Base-by-base conservation (phyloP, 2,888 invertebrate species). In the Crocallis elinguaria region DNA sequence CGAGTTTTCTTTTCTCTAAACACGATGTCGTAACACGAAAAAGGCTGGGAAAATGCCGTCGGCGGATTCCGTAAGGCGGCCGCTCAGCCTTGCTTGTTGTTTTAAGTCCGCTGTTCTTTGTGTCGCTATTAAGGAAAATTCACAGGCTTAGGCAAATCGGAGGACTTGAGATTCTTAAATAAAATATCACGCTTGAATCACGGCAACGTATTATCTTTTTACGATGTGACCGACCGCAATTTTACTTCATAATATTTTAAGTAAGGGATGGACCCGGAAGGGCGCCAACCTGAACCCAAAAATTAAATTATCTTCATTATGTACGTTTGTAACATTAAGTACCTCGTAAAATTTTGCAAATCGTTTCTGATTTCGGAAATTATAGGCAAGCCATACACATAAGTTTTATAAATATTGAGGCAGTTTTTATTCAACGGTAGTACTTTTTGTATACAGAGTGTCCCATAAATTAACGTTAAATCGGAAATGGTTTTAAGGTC, bases 1-100 rank as follows among this genome's bases (percentile, higher is more conserved):
- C 84, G 84, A 86, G 86, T 85, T 90, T 88, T 85, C 86, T 82
- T 87, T 86, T 81, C 86, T 88, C 86, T 86, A 88, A 89, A 88
- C 89, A 89, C 82, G 86, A 79, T 90, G 88, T 88, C 79, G 86
- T 86, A 80, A 90, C 90, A 90, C 72, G 88, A 79, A 90, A 91
- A 88, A 85, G 90, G 90, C 82, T 83, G 90, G 86, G 70, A 79
- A 84, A 88, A 82, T 78, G 86, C 85, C 88, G 82, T 79, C 74
- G 86, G 86, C 86, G 64, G 77, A 84, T 85, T 85, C 83, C 71
- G 73, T 73, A 69, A 77, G 81, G 76, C 75, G 73, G 72, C 72
- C 65, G 69, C 64, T 62, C 71, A 59, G 64, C 68, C 73, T 64
- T 58, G 64, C 79, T 79, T 79, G 82, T 87, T 86, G 79, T 86